Base-by-base conservation (phyloP, 2,797 vertebrate genomes). In the Acipenser transmontanus region DNA sequence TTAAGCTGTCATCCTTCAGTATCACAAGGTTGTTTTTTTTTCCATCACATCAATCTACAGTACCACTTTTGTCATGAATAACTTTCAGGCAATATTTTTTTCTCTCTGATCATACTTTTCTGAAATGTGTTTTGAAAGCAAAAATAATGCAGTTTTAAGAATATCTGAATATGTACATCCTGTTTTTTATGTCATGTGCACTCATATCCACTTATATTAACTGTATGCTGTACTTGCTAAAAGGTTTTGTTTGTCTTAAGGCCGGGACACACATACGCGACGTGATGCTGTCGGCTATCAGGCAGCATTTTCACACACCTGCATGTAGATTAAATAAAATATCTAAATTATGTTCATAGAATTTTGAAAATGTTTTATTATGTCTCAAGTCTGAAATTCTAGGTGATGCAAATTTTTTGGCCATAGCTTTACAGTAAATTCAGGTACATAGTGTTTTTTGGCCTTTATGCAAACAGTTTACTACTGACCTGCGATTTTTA, bases 1-100 rank as follows among this genome's bases (percentile, higher is more conserved):
- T 81, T 78, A 82, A 81, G 70, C 71, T 82, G 82, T 84, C 82
- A 81, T 47, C 72, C 59, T 64, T 61, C 69, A 68, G 68, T 68
- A 71, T 69, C 70, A 79, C 64, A 70, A 64, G 50, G 61, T 17
- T 17, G 49, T 69, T 7, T 59, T 67, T 70, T 75, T 65, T 34
- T 34, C 65, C 68, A 71, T 67, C 73, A 73, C 66, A 69, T 67
- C 50, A 69, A 50, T 69, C 47, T 62, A 10, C n/a, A 47, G 34
- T 34, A 34, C 34, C 13, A 57, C 49, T 48, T 61, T 57, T 52
- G 56, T 17, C 47, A 48, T 57, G n/a, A 60, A 61, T 11, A 13
- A 47, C 50, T 17, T 51, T 7, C 10, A 54, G 7, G 12, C 59
- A 63, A 34, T 48, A 20, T 54, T 17, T 52, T 52, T 13, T 47